These are phyloP conservation scores for Apeira syringaria DNA, from an alignment of 2,888 invertebrate genomes.

Conservation along the genomic window DNA sequence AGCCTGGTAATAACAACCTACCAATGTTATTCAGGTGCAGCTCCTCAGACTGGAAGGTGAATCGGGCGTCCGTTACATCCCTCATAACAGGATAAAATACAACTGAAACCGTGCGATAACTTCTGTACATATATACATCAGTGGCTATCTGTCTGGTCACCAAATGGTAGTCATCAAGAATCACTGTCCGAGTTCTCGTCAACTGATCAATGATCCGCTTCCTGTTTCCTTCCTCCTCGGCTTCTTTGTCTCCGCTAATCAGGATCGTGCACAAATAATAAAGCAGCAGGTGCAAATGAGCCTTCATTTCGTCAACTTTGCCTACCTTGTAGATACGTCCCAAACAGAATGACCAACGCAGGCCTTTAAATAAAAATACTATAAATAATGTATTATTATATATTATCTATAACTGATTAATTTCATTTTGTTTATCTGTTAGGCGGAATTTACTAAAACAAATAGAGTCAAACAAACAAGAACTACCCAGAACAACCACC, in stretches of 20 bases:
- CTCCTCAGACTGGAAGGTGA: slow-evolving; percentile 77
- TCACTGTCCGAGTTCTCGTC: slow-evolving; percentile 63
- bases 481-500: too few species aligned
- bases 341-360: too few species aligned
- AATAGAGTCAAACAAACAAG: too few species aligned
- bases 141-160: slow-evolving; percentile 73
- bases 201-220: slow-evolving; percentile 68
- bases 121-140: slow-evolving; percentile 74
- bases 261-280: slow-evolving; percentile 59
- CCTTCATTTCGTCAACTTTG: slow-evolving; percentile 55
- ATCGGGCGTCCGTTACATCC: slow-evolving; percentile 70
- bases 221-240: slow-evolving; percentile 62
- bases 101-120: slow-evolving; percentile 74
- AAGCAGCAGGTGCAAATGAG: slow-evolving; percentile 55
- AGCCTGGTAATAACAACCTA: too few species aligned
- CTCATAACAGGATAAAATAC: slow-evolving; percentile 67
- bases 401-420: too few species aligned
- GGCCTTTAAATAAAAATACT: too few species aligned
- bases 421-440: too few species aligned
- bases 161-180: slow-evolving; percentile 67
- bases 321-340: slow-evolving; percentile 61
- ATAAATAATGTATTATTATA: too few species aligned
- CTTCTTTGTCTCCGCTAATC: slow-evolving; percentile 60
- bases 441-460: too few species aligned
- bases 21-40: slow-evolving; percentile 77